Evolutionary conservation across 2,888 invertebrate genomes (phyloP).

Genomic region (Xestoiulus laeticollis): DNA sequence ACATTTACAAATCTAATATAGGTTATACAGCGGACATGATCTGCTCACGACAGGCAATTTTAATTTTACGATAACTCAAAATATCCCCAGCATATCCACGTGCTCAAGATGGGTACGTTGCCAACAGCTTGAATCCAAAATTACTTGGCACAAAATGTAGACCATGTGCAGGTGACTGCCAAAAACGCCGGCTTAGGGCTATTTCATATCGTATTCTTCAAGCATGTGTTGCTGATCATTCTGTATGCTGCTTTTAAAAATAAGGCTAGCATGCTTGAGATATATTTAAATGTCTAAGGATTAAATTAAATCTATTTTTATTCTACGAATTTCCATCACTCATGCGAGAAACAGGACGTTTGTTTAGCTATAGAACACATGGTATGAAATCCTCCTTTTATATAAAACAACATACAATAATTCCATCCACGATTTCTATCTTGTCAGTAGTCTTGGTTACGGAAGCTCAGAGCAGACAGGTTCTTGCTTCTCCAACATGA

Average conservation of each 20-base stretch:
- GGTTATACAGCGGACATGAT: constrained; percentile 8
- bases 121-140: constrained; percentile 35
- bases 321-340: background rate
- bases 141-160: constrained; percentile 27
- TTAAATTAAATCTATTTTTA: constrained; percentile 27
- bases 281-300: background rate
- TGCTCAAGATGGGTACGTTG: background rate
- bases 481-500: too few species aligned
- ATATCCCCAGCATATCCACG: background rate
- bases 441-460: too few species aligned
- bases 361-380: background rate
- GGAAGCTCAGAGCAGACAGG: too few species aligned
- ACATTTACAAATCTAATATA: background rate
- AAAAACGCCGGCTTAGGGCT: constrained; percentile 5
- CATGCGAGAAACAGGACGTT: background rate
- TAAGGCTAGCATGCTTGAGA: background rate
- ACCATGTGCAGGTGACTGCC: constrained; percentile 16
- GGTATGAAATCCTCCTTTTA: background rate
- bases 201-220: constrained; percentile 10
- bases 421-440: too few species aligned
- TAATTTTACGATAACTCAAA: constrained; percentile 35
- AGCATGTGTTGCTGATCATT: background rate
- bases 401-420: too few species aligned
- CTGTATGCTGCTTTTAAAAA: background rate
- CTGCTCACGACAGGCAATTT: background rate